Evolutionary conservation across 2,888 invertebrate genomes (phyloP).

Genomic region (Chrysotoxum bicinctum): DNA sequence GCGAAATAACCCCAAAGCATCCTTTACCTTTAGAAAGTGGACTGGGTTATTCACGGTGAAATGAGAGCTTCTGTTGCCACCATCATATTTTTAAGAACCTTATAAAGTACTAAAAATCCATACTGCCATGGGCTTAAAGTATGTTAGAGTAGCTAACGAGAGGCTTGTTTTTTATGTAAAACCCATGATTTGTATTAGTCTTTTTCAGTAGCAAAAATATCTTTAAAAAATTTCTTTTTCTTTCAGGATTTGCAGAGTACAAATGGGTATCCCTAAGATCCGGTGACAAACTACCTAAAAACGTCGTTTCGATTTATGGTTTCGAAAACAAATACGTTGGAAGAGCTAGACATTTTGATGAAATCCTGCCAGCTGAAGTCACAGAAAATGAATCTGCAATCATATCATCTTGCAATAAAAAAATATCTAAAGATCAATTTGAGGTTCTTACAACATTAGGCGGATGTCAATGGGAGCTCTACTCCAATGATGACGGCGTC

Average conservation of each 20-base stretch:
- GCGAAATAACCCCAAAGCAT: too few relatives aligned
- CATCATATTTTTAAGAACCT: too few relatives aligned
- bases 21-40: too few relatives aligned
- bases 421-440: background rate
- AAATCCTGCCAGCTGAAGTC: constrained; percentile 1
- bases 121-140: too few relatives aligned
- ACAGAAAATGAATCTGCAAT: background rate
- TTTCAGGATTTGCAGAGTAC: background rate
- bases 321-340: background rate
- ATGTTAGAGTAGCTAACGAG: too few relatives aligned
- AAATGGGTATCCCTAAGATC: background rate
- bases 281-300: background rate
- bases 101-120: too few relatives aligned
- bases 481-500: background rate
- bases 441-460: background rate
- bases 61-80: too few relatives aligned
- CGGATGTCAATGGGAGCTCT: background rate
- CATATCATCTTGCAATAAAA: background rate
- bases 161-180: too few relatives aligned
- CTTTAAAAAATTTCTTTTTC: too few relatives aligned
- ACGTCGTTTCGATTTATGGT: background rate
- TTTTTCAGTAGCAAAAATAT: too few relatives aligned
- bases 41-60: too few relatives aligned
- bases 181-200: too few relatives aligned
- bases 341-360: constrained; percentile 8